Evolutionary conservation across 1,140 invertebrate genomes (phyloP), one percentile per base, ranked within the genome.

Genomic region (Euura saliciscinereae): DNA sequence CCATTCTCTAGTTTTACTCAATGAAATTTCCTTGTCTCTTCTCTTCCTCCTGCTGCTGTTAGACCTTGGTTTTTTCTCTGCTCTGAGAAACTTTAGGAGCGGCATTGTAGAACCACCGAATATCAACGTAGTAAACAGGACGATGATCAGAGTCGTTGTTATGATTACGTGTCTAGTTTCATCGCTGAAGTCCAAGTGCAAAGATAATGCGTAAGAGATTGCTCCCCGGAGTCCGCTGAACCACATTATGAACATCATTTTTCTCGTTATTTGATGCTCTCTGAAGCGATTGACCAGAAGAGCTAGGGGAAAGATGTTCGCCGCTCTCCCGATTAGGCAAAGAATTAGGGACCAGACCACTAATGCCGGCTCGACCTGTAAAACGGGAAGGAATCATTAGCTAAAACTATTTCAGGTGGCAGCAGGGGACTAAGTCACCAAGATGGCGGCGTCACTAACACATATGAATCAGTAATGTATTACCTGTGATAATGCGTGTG

Each of bases 181-280:
- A 84, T 96, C 93, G 74, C 95, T 95, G 83, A 99, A 95, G 78
- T 99, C 95, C 74, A 99, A 91, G 89, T 99, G 98, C 45, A 99
- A 90, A 7, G 97, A 98, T 0, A 99, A 88, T 4, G 98, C 98
- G 88, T 99, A 99, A 0, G 98, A 98, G 86, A 99, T 98, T 11
- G 98, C 98, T 46, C 98, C 98, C 65, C 98, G 90, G 73, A 99
- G 88, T 66, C 97, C 97, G 86, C 97, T 98, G 82, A 99, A 99
- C 98, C 98, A 99, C 98, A 99, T 99, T 66, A 99, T 98, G 81
- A 99, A 98, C 92, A 98, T 98, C 95, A 98, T 99, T 87, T 97
- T 98, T 80, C 94, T 94, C 0, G 97, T 99, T 67, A 99, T 99
- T 87, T 98, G 97, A 88, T 99, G 98, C 83, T 98, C 96, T 44